Percentiles rank a stretch among this genome's conserved stretches.
Evolutionary conservation across 2,113 vertebrate genomes (phyloP).

Genomic region (Erythrocercus mccallii): DNA sequence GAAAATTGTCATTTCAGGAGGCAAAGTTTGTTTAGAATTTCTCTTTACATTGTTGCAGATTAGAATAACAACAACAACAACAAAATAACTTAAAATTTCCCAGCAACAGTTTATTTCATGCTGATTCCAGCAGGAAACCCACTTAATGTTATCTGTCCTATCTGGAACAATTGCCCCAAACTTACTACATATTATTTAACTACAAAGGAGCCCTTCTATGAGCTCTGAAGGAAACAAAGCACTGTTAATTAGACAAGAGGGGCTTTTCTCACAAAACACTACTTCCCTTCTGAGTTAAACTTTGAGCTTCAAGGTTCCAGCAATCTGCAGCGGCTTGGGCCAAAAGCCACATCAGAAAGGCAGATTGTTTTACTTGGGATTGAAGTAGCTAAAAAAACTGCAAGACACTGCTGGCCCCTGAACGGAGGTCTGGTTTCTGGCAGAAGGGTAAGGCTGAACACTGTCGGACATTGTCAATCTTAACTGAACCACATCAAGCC

Average conservation of each 20-base stretch:
- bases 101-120: background rate
- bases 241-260: background rate
- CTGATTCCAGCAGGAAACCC: background rate
- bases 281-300: background rate
- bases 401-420: background rate
- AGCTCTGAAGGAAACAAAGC: background rate
- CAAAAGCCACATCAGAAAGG: rapidly evolving
- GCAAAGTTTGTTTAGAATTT: background rate
- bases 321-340: background rate
- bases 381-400: background rate
- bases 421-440: background rate
- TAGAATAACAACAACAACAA: background rate
- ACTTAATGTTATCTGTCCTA: background rate
- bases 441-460: background rate
- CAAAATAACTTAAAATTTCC: background rate
- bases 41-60: background rate
- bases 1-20: background rate
- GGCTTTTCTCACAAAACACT: background rate
- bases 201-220: background rate
- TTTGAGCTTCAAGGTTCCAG: background rate
- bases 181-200: background rate
- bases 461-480: background rate
- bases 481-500: background rate
- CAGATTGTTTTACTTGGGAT: background rate
- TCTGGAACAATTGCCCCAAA: background rate